Base-by-base conservation (phyloP, 1,140 invertebrate species). In the Dreissena rostriformis region DNA sequence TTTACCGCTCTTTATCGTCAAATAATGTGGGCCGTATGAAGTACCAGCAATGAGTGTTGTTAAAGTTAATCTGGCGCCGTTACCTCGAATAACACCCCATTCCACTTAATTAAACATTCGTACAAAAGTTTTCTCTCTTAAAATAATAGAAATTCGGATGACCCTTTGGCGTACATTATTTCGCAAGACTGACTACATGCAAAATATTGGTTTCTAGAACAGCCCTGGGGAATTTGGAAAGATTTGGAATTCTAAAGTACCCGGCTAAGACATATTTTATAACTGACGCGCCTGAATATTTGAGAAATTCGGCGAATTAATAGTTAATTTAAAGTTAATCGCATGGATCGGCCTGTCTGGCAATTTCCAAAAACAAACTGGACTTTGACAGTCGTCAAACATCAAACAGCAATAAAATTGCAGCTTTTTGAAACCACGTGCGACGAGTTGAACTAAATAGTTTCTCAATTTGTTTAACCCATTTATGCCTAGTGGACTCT, bases 21-120 rank as follows among this genome's bases (percentile, higher is more conserved):
- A 71, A 80, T 80, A 71, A 71, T 80, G 29, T 57, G 66, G 66
- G 68, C 68, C 51, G 66, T 12, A 67, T 22, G 26, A 11, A 14
- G 22, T 57, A 67, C 51, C 53, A 72, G 49, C 70, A 57, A 71
- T 53, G 77, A 53, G 77, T 57, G 68, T 80, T 80, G n/a, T 80
- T 70, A 71, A 80, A 51, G 28, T 22, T 78, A 78, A 63, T 39
- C 28, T 70, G 71, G 24, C 63, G 67, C 14, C 29, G 53, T 72
- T 55, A 80, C 61, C 19, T 68, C 24, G 52, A 80, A 66, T 63
- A 66, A 57, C 70, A 71, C 39, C 67, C 15, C 57, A 29, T 55
- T 80, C 77, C 65, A 71, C 66, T 80, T 80, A 70, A 80, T 80
- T 71, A 24, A 49, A 19, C 75, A 26, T 14, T 52, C 51, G 19